Evolutionary conservation across 2,113 vertebrate genomes (phyloP).

Genomic region (Peucedramus taeniatus): DNA sequence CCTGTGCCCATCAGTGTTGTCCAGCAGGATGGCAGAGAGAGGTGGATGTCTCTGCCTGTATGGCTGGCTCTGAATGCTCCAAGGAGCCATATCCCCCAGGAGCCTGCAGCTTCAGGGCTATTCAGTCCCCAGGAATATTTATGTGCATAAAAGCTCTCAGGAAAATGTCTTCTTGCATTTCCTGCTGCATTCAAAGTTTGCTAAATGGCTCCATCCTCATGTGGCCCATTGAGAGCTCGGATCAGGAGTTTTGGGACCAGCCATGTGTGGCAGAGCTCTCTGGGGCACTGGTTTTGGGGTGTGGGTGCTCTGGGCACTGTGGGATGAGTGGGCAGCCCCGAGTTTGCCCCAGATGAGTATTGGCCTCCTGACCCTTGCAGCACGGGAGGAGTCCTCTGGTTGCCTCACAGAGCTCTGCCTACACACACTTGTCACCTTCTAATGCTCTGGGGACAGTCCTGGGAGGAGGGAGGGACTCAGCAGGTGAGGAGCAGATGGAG

Average conservation of each 20-base stretch:
- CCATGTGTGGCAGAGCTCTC: accelerated
- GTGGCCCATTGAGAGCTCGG: accelerated
- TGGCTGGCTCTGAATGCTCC: background rate
- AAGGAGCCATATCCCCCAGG: accelerated
- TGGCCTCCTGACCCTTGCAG: background rate
- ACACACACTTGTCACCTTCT: background rate
- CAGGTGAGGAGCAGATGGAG: background rate
- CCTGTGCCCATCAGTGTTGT: accelerated
- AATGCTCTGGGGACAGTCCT: accelerated
- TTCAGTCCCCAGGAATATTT: background rate
- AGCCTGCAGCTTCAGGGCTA: background rate
- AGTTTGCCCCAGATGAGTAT: background rate
- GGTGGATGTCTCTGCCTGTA: background rate
- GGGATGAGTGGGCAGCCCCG: accelerated
- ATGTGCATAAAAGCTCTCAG: background rate
- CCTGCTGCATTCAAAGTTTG: background rate
- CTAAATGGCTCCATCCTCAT: background rate
- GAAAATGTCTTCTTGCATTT: background rate
- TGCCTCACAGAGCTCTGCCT: background rate
- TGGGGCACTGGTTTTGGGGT: background rate
- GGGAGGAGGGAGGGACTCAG: background rate
- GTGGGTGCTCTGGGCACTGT: background rate
- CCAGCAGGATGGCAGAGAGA: background rate
- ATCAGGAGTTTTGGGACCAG: background rate
- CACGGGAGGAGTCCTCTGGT: accelerated